Conservation (phyloP, 2,888 invertebrate species). For the Elgonia sp. region DNA sequence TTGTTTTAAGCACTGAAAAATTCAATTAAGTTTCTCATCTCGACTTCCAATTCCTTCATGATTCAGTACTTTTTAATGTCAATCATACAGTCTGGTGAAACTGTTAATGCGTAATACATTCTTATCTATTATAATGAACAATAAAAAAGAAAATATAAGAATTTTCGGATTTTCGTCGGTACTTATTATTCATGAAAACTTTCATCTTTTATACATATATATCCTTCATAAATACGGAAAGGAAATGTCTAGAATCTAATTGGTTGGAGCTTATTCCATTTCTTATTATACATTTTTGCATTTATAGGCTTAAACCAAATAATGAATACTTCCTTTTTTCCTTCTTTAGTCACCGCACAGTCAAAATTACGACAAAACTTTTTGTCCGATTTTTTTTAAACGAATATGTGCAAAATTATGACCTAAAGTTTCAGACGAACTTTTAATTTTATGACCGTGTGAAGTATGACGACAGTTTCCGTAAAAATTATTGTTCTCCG, state of each 20-base stretch:
- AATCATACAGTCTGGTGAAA: neutral
- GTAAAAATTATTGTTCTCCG: constrained; percentile 23
- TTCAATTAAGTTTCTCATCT: constrained; percentile 2
- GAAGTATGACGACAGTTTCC: constrained; percentile 33
- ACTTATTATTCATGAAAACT: no score
- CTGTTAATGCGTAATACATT: neutral
- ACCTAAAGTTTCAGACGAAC: constrained; percentile 27
- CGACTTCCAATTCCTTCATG: neutral
- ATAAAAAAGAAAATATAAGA: no score
- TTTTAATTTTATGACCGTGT: constrained; percentile 33
- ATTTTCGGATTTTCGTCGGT: no score
- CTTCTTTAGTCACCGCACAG: neutral
- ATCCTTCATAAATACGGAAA: no score
- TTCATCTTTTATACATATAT: no score
- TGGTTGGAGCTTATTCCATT: no score
- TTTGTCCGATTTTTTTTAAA: constrained; percentile 22
- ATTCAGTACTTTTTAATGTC: neutral
- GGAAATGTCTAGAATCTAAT: no score
- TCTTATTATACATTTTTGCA: constrained; percentile 2
- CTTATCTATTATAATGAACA: neutral
- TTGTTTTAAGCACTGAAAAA: neutral
- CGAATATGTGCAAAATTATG: constrained; percentile 31
- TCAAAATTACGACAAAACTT: constrained; percentile 27
- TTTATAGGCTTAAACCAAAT: neutral
- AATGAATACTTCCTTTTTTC: constrained; percentile 1